Base-by-base conservation (phyloP, 2,797 vertebrate species). In the Coluber constrictor region DNA sequence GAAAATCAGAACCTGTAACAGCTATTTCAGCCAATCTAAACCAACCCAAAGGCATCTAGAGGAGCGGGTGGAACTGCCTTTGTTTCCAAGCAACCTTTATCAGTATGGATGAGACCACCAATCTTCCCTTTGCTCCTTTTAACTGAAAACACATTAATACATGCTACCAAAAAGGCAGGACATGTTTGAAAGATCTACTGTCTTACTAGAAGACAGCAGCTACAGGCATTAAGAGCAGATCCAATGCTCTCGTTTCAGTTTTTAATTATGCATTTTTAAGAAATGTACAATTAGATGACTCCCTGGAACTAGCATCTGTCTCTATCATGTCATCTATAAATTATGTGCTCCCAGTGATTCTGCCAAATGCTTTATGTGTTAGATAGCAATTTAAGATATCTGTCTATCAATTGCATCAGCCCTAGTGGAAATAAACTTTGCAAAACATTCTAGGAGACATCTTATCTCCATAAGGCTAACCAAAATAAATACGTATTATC, bases 351-450 rank as follows among this genome's bases (percentile, higher is more conserved):
- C 60, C 86, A 56, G 74, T 59, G 92, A 92, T 91, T 88, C 94
- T 56, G 89, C 9, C 61, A 1, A 87, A 92, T 89, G 56, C 92
- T 25, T 3, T 87, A 54, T 86, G 87, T 83, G 79, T 83, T 83
- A 25, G 43, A 83, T 0, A 43, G 94, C 93, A 91, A 10, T 0
- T 90, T 90, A 90, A 90, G 60, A 5, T 51, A 90, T 43, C 88
- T 61, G 91, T 0, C 1, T 3, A 0, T 0, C 90, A 43, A 12
- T 25, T 5, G 13, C 87, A 11, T 0, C 0, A 70, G 90, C 79
- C 6, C 0, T 83, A 25, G 20, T 83, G 79, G 79, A 83, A 83
- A 83, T 83, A 47, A 83, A 83, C 43, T 83, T 83, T 83, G 79
- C 79, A 47, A 47, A 83, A 83, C 43, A 47, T 83, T 83, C 43